Conservation (phyloP, 1,140 invertebrate species). For the Aphelenchoides besseyi region DNA sequence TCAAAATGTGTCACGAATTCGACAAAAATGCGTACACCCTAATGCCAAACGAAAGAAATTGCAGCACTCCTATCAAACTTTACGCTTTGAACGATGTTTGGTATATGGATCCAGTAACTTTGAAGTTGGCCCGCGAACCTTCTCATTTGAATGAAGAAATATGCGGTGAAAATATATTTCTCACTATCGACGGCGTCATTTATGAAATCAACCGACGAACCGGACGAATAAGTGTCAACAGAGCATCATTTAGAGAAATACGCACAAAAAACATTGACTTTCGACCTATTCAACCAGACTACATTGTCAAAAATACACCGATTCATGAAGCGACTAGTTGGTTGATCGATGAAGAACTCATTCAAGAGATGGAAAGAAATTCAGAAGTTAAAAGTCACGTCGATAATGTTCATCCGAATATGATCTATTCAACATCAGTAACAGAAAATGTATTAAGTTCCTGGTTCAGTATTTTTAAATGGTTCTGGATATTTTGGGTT, state of each 20-base stretch:
- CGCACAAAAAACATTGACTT: neutral
- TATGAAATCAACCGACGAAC: neutral
- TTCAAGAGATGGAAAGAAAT: neutral
- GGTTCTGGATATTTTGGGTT: neutral
- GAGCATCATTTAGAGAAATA: neutral
- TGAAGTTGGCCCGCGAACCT: neutral
- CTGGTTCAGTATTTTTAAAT: neutral
- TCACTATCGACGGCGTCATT: neutral
- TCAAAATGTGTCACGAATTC: neutral
- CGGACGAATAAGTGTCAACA: neutral
- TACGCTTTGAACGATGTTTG: neutral
- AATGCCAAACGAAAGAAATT: neutral
- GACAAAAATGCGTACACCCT: neutral
- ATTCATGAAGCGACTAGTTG: neutral
- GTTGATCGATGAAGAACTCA: neutral
- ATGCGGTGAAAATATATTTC: neutral
- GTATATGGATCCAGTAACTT: neutral
- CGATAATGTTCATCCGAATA: neutral
- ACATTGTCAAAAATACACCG: neutral
- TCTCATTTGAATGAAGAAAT: neutral
- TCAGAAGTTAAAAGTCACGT: too few species aligned
- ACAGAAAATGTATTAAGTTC: neutral
- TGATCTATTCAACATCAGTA: neutral
- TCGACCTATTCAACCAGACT: neutral
- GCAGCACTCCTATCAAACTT: neutral